These are phyloP conservation scores for Lates calcarifer DNA, from an alignment of 2,113 vertebrate genomes.

Conservation along the genomic window DNA sequence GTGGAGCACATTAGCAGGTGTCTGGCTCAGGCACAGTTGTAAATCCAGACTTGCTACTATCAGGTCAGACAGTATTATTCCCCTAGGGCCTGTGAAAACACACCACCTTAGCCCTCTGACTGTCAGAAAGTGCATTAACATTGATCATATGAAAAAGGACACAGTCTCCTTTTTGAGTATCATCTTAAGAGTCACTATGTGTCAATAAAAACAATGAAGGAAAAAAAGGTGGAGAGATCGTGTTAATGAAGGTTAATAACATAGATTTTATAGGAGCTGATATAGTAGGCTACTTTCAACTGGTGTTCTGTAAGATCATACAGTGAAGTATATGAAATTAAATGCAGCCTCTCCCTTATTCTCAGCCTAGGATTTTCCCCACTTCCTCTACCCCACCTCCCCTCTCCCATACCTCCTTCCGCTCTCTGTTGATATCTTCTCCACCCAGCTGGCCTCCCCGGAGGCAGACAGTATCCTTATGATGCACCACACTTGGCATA, in stretches of 20 bases:
- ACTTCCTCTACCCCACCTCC: constrained; percentile 28
- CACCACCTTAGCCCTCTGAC: constrained; percentile 29
- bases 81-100: constrained; percentile 6
- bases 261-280: constrained; percentile 1
- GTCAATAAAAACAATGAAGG: not conserved
- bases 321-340: constrained; percentile 23
- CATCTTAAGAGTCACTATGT: constrained; percentile 8
- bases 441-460: constrained; percentile 71
- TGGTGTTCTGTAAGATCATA: constrained; percentile 11
- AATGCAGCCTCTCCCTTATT: constrained; percentile 30
- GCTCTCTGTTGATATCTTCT: constrained; percentile 73
- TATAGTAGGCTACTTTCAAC: not conserved
- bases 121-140: constrained; percentile 62
- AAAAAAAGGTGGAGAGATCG: not conserved
- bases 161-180: constrained; percentile 15
- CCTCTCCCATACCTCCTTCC: constrained; percentile 44
- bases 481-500: constrained; percentile 67
- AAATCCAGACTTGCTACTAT: constrained; percentile 37
- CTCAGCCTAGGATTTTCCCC: constrained; percentile 15
- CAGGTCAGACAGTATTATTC: constrained; percentile 32
- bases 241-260: constrained; percentile 25
- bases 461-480: constrained; percentile 70
- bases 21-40: constrained; percentile 28
- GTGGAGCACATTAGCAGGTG: constrained; percentile 40
- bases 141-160: constrained; percentile 58